phyloP scores from a whole-genome alignment of 2,888 invertebrate genomes.

The Blastobasis adustella region DNA sequence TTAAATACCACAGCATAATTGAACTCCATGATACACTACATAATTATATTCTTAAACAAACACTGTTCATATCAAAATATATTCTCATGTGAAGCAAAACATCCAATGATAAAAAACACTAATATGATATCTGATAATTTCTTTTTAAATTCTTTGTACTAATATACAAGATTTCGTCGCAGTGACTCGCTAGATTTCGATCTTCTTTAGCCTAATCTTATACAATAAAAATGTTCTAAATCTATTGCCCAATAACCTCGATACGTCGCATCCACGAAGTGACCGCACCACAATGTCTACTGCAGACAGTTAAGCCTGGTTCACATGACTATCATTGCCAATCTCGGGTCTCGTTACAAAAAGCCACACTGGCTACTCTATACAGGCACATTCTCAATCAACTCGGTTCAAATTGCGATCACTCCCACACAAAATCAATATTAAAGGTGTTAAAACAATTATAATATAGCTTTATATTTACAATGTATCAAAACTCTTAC shows the following conservation, averaged over 20 bases:
- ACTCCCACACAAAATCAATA: not conserved
- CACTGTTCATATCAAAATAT: conserved; percentile 61
- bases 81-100: conserved; percentile 48
- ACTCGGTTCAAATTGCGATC: not conserved
- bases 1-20: conserved; percentile 7
- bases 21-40: conserved; percentile 26
- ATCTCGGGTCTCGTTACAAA: not conserved
- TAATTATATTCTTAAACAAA: conserved; percentile 37
- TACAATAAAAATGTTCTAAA: conserved; percentile 28
- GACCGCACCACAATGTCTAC: too few species aligned
- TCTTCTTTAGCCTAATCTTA: conserved; percentile 47
- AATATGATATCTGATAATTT: conserved; percentile 27
- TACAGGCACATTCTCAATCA: not conserved
- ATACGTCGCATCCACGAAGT: too few species aligned
- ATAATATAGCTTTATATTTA: conserved; percentile 42
- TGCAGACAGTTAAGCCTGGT: too few species aligned
- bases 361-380: not conserved
- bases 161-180: conserved; percentile 59
- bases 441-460: conserved; percentile 7
- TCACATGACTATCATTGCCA: too few species aligned
- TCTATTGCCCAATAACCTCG: conserved; percentile 34
- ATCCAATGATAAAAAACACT: conserved; percentile 36
- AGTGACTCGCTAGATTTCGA: conserved; percentile 41
- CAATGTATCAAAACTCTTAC: conserved; percentile 29
- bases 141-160: conserved; percentile 62